These are phyloP conservation scores for Adoxophyes honmai DNA, from an alignment of 1,140 invertebrate genomes.

Conservation along the genomic window DNA sequence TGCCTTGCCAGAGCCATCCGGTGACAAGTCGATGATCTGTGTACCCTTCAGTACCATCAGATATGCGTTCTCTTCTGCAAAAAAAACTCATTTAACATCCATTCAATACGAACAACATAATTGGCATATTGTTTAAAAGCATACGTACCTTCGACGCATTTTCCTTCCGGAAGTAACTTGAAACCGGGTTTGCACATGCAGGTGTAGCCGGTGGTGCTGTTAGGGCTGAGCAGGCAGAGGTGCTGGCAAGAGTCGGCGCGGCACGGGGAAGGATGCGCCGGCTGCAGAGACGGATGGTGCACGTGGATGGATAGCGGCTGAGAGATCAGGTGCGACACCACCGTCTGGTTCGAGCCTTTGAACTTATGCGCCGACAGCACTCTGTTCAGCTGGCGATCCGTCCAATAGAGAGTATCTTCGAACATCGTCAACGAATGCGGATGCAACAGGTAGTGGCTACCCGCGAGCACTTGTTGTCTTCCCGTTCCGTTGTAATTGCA, in stretches of 20 bases:
- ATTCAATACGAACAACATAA: conserved; percentile 2
- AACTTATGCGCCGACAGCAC: conserved; percentile 95
- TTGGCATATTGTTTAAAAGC: background rate
- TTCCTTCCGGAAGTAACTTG: conserved; percentile 81
- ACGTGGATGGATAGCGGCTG: conserved; percentile 97
- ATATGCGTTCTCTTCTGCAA: conserved; percentile 89
- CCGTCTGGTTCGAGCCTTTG: conserved; percentile 92
- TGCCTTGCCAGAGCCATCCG: conserved; percentile 86
- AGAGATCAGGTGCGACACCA: conserved; percentile 95
- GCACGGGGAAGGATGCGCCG: conserved; percentile 91
- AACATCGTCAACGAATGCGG: conserved; percentile 96
- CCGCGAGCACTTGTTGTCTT: conserved; percentile 90
- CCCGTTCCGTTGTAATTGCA: conserved; percentile 97
- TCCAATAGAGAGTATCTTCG: conserved; percentile 97
- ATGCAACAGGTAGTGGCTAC: conserved; percentile 94
- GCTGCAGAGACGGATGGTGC: conserved; percentile 95
- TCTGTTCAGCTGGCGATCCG: conserved; percentile 93
- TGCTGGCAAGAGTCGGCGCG: conserved; percentile 89
- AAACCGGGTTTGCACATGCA: conserved; percentile 96
- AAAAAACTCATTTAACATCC: conserved; percentile 23
- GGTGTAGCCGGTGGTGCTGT: conserved; percentile 82
- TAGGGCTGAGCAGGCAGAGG: conserved; percentile 92
- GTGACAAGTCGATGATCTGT: conserved; percentile 90
- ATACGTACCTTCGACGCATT: conserved; percentile 82
- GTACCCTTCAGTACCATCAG: conserved; percentile 94